Base-by-base conservation (phyloP, 64 coral and sea anemone genomes). In the Catalaphyllia jardinei region DNA sequence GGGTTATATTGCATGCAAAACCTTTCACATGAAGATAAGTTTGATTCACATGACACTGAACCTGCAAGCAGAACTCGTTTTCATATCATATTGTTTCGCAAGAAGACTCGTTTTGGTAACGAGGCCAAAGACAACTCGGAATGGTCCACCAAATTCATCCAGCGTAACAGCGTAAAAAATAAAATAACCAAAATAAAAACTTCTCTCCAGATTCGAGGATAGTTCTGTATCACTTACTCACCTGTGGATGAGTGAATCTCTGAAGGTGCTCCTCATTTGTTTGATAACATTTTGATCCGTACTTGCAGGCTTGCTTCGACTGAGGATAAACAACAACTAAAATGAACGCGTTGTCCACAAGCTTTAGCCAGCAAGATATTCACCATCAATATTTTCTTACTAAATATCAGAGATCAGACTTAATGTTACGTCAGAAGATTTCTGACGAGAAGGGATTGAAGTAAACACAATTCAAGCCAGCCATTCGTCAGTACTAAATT, bases 251-350 rank as follows among this genome's bases (percentile, higher is more conserved):
- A 35, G 67, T 18, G 42, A 88, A 98, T 61, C 71, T 98, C 50
- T 87, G 62, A 31, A 62, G 30, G 84, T 98, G 96, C 1, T 95
- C 88, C 6, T 67, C 39, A 55, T 38, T 95, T 46, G 62, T 87
- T 74, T 98, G 96, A 52, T 98, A 98, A 60, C 96, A 98, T 78
- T 93, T 95, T 29, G 93, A 88, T 59, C 96, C 96, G 35, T 98
- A 98, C 57, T 87, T 95, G 35, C 96, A 95, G 51, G 83, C 72
- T 78, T 84, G 50, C 89, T 98, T 98, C 14, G 57, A 54, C 94
- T 95, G 42, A 61, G 55, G 65, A 84, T 52, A 95, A 60, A 87
- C 25, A 24, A 27, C 72, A 73, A 9, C 29, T 62, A 9, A 15
- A 33, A 89, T 63, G 9, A 77, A 17, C 11, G 13, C 38, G 24